These are phyloP conservation scores for Microctonus hyperodae DNA, from an alignment of 2,888 invertebrate genomes.

Conservation along the genomic window DNA sequence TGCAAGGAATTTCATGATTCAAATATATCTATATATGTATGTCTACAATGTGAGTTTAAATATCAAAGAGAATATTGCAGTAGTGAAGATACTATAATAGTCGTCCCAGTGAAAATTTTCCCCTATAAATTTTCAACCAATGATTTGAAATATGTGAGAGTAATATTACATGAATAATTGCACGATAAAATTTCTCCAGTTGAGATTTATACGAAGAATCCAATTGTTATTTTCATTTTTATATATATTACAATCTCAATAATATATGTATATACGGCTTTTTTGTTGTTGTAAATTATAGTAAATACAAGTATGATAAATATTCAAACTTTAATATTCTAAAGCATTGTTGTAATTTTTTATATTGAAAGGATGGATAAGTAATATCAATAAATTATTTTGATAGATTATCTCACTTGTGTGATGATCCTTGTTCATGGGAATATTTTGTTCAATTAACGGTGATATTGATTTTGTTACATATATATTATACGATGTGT, in stretches of 20 bases:
- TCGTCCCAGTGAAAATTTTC: not conserved
- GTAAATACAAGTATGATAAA: no score
- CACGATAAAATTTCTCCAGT: not conserved
- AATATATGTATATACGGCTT: no score
- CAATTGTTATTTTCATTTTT: not conserved
- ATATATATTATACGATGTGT: not conserved
- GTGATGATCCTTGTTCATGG: slow-evolving; percentile 27
- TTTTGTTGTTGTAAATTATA: no score
- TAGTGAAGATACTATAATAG: not conserved
- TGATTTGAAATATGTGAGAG: slow-evolving; percentile 3
- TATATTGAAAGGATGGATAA: not conserved
- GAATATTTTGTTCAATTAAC: slow-evolving; percentile 33
- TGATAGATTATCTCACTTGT: not conserved
- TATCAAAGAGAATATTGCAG: slow-evolving; percentile 2
- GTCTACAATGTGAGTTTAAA: not conserved
- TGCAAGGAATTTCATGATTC: not conserved
- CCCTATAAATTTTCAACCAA: not conserved
- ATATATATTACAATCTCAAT: no score
- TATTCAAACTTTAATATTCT: not conserved
- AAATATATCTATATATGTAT: not conserved
- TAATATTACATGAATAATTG: not conserved
- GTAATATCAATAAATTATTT: not conserved
- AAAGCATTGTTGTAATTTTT: no score
- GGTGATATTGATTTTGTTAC: slow-evolving; percentile 24
- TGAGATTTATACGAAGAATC: not conserved